Base-by-base conservation (phyloP, 1,140 invertebrate species). In the Drosophila elegans region DNA sequence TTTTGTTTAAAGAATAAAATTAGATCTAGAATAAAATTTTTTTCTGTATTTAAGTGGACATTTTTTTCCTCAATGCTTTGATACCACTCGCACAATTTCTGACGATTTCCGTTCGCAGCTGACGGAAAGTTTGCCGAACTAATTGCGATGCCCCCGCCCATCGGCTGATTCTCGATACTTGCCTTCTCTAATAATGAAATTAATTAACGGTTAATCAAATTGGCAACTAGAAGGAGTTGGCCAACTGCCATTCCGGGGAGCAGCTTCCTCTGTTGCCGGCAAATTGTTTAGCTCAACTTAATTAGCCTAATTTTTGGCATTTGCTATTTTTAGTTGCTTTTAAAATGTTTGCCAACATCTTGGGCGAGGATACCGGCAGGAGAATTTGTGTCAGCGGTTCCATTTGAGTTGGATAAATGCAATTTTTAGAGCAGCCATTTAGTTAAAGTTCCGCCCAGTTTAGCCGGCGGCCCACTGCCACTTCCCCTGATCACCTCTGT, bases 171-270 rank as follows among this genome's bases (percentile, higher is more conserved):
- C 60, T 32, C 53, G 48, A 71, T 53, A 64, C 59, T 41, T 29
- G 52, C 60, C 71, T 71, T 81, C 73, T 69, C 83, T 78, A 88
- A 88, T 86, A 86, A 86, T 88, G 79, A 88, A 86, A 86, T 86
- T 88, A 86, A 86, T 86, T 88, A 86, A 77, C 75, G 69, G 71
- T 77, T 86, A 86, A 86, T 86, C 83, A 88, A 88, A 86, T 86
- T 86, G 78, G 75, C 79, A 79, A 86, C 71, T 86, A 46, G 59
- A 79, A 79, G 62, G 57, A 79, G 38, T 77, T 80, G 60, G 64
- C 61, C 61, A 56, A 39, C 39, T 60, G 60, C 42, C 63, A 62
- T 56, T 55, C 34, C 13, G 11, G 21, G n/a, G 46, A 45, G 68
- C 42, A 49, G 25, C 49, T 42, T 52, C 48, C 46, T 53, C 57